phyloP scores from a whole-genome alignment of 2,888 invertebrate genomes.

The Melieria omissa region DNA sequence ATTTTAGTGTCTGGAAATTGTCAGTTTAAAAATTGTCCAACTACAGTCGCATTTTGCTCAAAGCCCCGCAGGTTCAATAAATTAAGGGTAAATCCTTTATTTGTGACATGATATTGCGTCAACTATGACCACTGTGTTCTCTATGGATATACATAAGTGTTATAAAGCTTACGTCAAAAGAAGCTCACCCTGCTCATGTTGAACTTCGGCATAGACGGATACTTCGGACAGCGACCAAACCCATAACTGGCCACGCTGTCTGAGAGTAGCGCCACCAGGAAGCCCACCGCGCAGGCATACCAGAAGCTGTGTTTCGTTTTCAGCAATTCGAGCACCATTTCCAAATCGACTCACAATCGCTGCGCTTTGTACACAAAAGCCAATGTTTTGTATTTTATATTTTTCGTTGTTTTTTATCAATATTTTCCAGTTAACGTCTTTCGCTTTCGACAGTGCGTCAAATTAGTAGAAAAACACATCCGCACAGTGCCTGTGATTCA shows the following conservation, averaged over 20 bases:
- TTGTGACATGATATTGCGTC: too few species aligned
- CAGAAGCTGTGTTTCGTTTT: conserved; percentile 20
- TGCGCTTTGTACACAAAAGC: too few species aligned
- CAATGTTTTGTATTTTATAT: not conserved
- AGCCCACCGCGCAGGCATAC: conserved; percentile 29
- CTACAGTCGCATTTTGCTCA: too few species aligned
- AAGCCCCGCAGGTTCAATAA: too few species aligned
- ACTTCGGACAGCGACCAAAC: conserved; percentile 76
- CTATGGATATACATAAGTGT: too few species aligned
- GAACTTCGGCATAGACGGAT: conserved; percentile 74
- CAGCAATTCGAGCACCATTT: conserved; percentile 2
- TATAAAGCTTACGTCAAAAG: not conserved
- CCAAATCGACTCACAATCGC: too few species aligned
- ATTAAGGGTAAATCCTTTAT: too few species aligned
- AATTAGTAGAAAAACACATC: too few species aligned
- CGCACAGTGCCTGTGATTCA: too few species aligned
- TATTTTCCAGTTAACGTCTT: not conserved
- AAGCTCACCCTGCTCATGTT: conserved; percentile 74
- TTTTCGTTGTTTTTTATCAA: not conserved
- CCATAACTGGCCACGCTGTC: conserved; percentile 63
- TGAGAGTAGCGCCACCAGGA: conserved; percentile 34
- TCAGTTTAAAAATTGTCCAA: too few species aligned
- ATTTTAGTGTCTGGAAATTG: too few species aligned
- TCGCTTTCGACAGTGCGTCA: not conserved
- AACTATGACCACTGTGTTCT: too few species aligned